phyloP scores from a whole-genome alignment of 1,140 invertebrate species.

The Notospermus geniculatus region DNA sequence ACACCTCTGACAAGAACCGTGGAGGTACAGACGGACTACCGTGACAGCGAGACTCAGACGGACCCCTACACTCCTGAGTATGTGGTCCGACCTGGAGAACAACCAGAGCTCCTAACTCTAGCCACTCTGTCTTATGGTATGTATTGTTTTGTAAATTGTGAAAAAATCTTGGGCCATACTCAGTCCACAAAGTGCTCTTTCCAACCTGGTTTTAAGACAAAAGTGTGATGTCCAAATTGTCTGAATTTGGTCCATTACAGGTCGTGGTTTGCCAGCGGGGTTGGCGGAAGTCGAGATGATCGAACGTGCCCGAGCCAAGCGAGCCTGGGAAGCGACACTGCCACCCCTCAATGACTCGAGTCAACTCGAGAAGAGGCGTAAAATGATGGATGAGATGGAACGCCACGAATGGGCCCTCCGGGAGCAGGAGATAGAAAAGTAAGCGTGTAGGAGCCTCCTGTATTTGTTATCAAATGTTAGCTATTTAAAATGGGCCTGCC shows the following conservation, averaged over 20 bases:
- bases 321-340: slow-evolving; percentile 62
- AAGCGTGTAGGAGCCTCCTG: slow-evolving; percentile 17
- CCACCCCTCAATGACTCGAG: slow-evolving; percentile 58
- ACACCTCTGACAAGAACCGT: slow-evolving; percentile 52
- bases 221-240: no score
- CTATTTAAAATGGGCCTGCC: no score
- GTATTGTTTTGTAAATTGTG: no score
- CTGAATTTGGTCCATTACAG: slow-evolving; percentile 36
- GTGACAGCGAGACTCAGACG: slow-evolving; percentile 76
- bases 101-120: slow-evolving; percentile 65
- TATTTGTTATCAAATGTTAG: no score
- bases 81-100: slow-evolving; percentile 57
- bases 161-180: no score
- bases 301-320: slow-evolving; percentile 60
- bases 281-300: slow-evolving; percentile 66
- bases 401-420: slow-evolving; percentile 66
- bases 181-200: no score
- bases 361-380: slow-evolving; percentile 59
- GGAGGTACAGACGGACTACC: slow-evolving; percentile 68
- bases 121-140: slow-evolving; percentile 64
- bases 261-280: slow-evolving; percentile 65
- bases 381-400: slow-evolving; percentile 65
- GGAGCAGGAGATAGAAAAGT: slow-evolving; percentile 62
- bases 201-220: no score
- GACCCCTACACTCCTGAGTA: slow-evolving; percentile 71